Conservation (phyloP, 2,797 vertebrate genomes). For the Enteromius treurensis region DNA sequence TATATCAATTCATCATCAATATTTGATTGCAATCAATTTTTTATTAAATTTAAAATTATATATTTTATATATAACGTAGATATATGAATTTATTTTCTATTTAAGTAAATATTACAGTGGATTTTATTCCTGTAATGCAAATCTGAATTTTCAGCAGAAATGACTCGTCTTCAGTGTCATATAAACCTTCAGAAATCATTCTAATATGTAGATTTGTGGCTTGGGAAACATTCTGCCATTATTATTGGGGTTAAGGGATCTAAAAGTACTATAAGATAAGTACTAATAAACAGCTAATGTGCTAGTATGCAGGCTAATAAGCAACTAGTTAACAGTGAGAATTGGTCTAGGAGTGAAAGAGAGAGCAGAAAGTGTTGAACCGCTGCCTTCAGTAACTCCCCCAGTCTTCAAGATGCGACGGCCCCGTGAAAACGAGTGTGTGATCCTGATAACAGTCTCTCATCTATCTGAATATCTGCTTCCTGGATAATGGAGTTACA, state of each 20-base stretch:
- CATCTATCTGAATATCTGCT: slow-evolving; percentile 81
- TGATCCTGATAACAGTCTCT: slow-evolving; percentile 67
- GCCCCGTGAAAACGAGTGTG: slow-evolving; percentile 48
- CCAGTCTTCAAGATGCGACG: slow-evolving; percentile 37
- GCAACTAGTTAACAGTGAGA: too few relatives aligned
- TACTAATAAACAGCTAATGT: background rate
- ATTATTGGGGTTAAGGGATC: background rate
- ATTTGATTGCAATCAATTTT: background rate
- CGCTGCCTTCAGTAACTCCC: slow-evolving; percentile 31
- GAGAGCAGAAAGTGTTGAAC: slow-evolving; percentile 9
- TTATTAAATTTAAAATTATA: background rate
- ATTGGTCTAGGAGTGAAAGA: background rate
- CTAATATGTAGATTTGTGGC: background rate
- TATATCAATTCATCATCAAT: background rate
- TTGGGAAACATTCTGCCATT: background rate
- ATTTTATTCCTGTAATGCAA: background rate
- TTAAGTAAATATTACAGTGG: background rate
- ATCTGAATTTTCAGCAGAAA: background rate
- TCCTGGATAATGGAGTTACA: slow-evolving; percentile 78
- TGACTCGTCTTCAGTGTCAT: background rate
- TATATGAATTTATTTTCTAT: background rate
- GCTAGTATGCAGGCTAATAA: too few relatives aligned
- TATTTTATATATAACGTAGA: background rate
- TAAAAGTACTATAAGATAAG: background rate
- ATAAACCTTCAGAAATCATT: background rate